Base-by-base conservation (phyloP, 2,888 invertebrate species). In the Abscondita cerata region DNA sequence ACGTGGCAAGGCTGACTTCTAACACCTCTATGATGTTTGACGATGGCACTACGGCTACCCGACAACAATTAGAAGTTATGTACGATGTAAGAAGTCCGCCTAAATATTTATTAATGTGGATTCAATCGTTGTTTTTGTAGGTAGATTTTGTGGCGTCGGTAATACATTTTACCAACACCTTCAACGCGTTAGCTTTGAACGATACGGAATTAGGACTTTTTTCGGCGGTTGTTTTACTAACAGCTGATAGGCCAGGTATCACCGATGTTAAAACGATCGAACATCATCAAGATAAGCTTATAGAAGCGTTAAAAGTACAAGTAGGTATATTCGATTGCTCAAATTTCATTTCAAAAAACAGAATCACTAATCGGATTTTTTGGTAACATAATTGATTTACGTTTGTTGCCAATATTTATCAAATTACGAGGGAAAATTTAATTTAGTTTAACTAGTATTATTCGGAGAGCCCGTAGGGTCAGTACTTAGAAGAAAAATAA, bases 131-230 rank as follows among this genome's bases (percentile, higher is more conserved):
- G 13, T 25, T 13, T 36, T 81, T 85, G 4, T 85, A 97, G 97
- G 84, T 85, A 54, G 90, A 92, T 67, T 95, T 97, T 79, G 91
- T 93, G 15, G 83, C 87, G 46, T 87, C 89, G n/a, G 81, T 96
- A 78, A 86, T 95, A 81, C 89, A 90, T 73, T 93, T 95, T 80
- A 87, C 93, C 62, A 88, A 85, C 77, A 86, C 87, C 52, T 83
- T 95, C 75, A 89, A 89, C 70, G 85, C 86, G 62, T 84, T 95
- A 73, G 86, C 89, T 63, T 82, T 96, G 76, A 90, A 90, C 72
- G 97, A 98, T 76, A 90, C 95, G 31, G 98, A 98, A 82, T 83
- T 96, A 72, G 96, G 94, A 1, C 83, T 97, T 60, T 93, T 92
- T 81, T 91, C 93, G 6, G 95, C 92, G 20, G 88, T 93, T 52